A percentile compares a stretch with the other conserved stretches of the same genome.
These are phyloP conservation scores for Rhineura floridana DNA, from an alignment of 2,113 vertebrate genomes.

Conservation along the genomic window DNA sequence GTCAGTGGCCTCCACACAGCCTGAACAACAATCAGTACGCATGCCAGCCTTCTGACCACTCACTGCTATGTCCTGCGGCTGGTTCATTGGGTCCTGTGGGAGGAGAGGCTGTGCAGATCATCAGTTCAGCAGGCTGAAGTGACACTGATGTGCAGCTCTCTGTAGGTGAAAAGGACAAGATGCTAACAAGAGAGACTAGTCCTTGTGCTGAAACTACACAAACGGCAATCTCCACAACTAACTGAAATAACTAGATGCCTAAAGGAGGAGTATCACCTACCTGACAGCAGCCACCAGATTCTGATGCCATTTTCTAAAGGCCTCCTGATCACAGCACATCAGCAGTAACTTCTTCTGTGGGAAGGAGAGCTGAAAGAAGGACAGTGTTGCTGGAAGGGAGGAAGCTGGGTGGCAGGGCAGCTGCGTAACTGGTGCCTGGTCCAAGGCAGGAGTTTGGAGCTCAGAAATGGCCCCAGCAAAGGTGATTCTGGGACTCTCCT, in stretches of 20 bases:
- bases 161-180: slow-evolving; percentile 49
- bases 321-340: slow-evolving; percentile 90
- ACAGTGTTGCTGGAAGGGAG: neutral
- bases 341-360: slow-evolving; percentile 86
- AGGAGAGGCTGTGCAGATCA: neutral
- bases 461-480: neutral
- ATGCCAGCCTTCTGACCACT: neutral
- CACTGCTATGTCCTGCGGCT: neutral
- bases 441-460: neutral
- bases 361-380: slow-evolving; percentile 87
- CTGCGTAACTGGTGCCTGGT: neutral
- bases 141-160: slow-evolving; percentile 73
- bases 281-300: slow-evolving; percentile 81
- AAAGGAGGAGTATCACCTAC: slow-evolving; percentile 61
- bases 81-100: neutral
- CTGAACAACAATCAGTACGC: neutral
- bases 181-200: neutral
- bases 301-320: slow-evolving; percentile 87
- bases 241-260: no score
- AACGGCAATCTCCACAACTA: neutral
- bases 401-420: neutral
- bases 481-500: no score
- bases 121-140: neutral
- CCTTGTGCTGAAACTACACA: neutral
- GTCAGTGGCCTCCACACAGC: no score